Base-by-base conservation (phyloP, 2,797 vertebrate species). In the Hephaestus fuliginosus region DNA sequence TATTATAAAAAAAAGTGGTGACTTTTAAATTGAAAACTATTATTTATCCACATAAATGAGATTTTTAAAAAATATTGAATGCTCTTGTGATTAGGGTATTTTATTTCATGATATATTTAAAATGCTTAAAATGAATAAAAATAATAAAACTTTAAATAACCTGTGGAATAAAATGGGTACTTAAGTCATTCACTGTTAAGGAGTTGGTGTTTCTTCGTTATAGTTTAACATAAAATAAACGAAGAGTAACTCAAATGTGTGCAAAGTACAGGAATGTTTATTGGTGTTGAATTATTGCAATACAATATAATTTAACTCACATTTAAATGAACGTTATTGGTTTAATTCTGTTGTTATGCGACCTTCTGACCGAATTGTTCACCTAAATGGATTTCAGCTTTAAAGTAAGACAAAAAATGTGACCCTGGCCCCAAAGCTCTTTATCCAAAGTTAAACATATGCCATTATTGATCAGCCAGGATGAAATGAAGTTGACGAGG, bases 371-470 rank as follows among this genome's bases (percentile, higher is more conserved):
- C 30, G 30, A 56, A 55, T 46, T 72, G 70, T 70, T 76, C 9
- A 22, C 28, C 0, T 20, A 68, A 64, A 60, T 55, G 48, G 52
- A 10, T n/a, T 62, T 58, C 8, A 66, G 22, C 1, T 44, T 44
- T 15, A 22, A 49, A 73, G 39, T 44, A 20, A 78, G 76, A 53
- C 2, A n/a, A 18, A 73, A 53, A 48, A 53, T 18, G 18, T 39
- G 49, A 73, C 58, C 48, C 36, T 43, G n/a, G 36, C 51, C 33
- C 13, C 36, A 65, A 77, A 66, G 25, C 30, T 14, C 8, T 3
- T 67, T 22, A 63, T 60, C 46, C 72, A 0, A 44, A 81, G 49
- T 56, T 57, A 70, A 79, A 78, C 5, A 82, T 22, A 3, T 8
- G 49, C 30, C 64, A 12, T 39, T 84, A 62, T 79, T 65, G 30